Percentiles rank a stretch among this genome's conserved stretches.
Conservation (phyloP, 2,888 invertebrate genomes). For the Leptopilina drosophilae region DNA sequence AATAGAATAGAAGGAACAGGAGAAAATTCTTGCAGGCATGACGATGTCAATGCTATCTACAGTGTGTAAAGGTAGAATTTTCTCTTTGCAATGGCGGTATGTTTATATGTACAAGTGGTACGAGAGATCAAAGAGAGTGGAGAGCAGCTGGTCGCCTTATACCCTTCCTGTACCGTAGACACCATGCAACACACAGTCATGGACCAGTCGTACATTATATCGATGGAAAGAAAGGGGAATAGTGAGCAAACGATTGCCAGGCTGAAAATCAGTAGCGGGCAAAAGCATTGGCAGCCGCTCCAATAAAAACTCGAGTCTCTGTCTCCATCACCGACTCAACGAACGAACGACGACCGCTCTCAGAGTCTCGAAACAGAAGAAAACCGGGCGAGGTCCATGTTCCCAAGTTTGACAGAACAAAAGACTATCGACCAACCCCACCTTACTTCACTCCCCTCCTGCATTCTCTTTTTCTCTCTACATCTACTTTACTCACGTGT, state of each 20-base stretch:
- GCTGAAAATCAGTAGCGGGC: conserved; percentile 48
- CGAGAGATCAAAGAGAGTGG: conserved; percentile 9
- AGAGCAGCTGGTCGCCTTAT: conserved; percentile 37
- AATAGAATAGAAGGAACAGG: neutral
- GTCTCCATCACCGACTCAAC: conserved; percentile 55
- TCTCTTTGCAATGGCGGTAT: conserved; percentile 29
- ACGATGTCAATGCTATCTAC: conserved; percentile 34
- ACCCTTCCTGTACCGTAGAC: conserved; percentile 49
- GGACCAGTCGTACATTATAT: conserved; percentile 51
- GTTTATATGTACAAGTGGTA: neutral
- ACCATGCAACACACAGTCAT: conserved; percentile 47
- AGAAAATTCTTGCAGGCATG: conserved; percentile 41
- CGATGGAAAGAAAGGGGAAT: conserved; percentile 44
- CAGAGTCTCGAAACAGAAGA: conserved; percentile 48
- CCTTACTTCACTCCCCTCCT: neutral
- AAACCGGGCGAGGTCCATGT: conserved; percentile 70
- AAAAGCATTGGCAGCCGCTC: conserved; percentile 67
- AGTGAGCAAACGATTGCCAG: conserved; percentile 50
- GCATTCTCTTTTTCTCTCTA: too few relatives aligned
- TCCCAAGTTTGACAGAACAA: conserved; percentile 76
- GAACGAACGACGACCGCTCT: neutral
- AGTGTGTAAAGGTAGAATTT: neutral
- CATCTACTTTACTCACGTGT: too few relatives aligned
- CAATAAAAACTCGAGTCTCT: conserved; percentile 71
- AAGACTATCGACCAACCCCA: conserved; percentile 65